Conservation (phyloP, 2,113 vertebrate genomes). For the Pavo muticus region DNA sequence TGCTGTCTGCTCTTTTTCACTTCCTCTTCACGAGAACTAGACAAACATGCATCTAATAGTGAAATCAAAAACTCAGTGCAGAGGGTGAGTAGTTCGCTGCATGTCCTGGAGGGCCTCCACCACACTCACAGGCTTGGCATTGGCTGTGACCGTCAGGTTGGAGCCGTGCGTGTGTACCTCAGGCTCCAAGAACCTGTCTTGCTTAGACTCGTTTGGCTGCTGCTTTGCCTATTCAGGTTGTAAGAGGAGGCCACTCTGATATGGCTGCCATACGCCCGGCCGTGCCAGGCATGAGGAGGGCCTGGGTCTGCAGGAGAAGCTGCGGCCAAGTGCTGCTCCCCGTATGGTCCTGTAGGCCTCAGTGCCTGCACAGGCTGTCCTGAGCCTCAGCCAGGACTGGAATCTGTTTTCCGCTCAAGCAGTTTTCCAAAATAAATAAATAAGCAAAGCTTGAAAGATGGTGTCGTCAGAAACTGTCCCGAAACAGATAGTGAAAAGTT, state of each 20-base stretch:
- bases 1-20: neutral
- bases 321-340: accelerated
- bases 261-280: neutral
- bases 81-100: neutral
- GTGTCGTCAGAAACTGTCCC: neutral
- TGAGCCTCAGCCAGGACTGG: neutral
- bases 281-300: accelerated
- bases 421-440: neutral
- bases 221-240: conserved; percentile 19
- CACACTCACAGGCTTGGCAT: accelerated
- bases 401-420: conserved; percentile 20
- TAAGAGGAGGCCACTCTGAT: neutral
- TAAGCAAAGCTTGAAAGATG: neutral
- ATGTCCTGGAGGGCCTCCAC: neutral
- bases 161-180: conserved; percentile 17
- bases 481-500: neutral
- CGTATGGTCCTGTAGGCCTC: neutral
- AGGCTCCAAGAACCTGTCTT: neutral
- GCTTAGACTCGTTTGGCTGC: neutral
- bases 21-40: neutral
- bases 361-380: neutral
- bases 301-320: neutral
- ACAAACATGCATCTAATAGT: neutral
- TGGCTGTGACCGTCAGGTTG: neutral
- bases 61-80: neutral